Base-by-base conservation (phyloP, 2,888 invertebrate species). In the Tetragnatha montana region DNA sequence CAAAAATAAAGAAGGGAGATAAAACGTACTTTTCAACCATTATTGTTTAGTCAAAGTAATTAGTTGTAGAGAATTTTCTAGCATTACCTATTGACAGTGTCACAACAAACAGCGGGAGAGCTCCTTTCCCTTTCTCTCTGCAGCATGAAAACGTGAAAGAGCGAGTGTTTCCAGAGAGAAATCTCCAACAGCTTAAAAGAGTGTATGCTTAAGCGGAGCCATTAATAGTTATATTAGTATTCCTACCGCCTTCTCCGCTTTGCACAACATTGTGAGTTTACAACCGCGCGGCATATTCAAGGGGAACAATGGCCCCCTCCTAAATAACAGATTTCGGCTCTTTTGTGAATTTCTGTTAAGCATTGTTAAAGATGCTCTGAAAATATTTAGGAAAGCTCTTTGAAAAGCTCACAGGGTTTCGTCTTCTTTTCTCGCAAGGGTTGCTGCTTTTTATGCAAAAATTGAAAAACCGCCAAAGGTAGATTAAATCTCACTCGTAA, bases 201-300 rank as follows among this genome's bases (percentile, higher is more conserved):
- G 21, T 70, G 70, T 21, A 70, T 51, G 70, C 85, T 75, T 78
- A 79, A 71, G 78, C 70, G 71, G 47, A 73, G 78, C 78, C 85
- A 85, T 85, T 88, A 80, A 74, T 85, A 85, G 89, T 81, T 71
- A 76, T 75, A 76, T 89, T 89, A 89, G 85, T 89, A 89, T 89
- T 89, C 89, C 51, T n/a, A 21, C 21, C 81, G n/a, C 60, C 21
- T 17, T 60, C 81, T 35, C 22, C 75, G 85, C 75, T 81, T 70
- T 81, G 47, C 69, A 68, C 14, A 50, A 71, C 85, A 70, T 85
- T 85, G 85, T 85, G 83, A 89, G 85, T 89, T 89, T 89, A 89
- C 81, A 85, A 81, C 85, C 49, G 73, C 85, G 60, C n/a, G 60
- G 51, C 70, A 68, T 83, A 88, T 88, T 88, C 82, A 82, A 69